A percentile compares a stretch with the other conserved stretches of the same genome.
Conservation (phyloP, 2,113 vertebrate species). For the Sinocyclocheilus maitianheensis region DNA sequence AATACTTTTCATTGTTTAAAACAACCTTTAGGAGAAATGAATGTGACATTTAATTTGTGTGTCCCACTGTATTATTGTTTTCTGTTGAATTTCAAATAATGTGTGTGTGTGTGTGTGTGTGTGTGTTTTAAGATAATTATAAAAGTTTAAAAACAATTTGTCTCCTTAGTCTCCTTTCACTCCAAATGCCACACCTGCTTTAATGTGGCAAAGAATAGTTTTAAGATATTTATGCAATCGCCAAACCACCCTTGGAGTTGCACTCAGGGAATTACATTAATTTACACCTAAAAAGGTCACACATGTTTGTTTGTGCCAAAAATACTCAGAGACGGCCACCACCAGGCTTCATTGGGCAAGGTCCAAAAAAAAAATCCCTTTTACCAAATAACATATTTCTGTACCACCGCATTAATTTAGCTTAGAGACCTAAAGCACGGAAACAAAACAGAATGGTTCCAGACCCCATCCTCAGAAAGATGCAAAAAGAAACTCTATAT, state of each 20-base stretch:
- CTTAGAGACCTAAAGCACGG: neutral
- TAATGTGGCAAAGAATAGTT: neutral
- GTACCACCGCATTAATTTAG: neutral
- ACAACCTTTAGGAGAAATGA: neutral
- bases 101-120: neutral
- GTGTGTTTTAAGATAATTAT: neutral
- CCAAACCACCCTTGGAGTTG: neutral
- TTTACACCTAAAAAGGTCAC: constrained; percentile 2
- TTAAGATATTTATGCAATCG: neutral
- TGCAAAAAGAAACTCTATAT: neutral
- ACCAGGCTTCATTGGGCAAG: neutral
- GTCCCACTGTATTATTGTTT: neutral
- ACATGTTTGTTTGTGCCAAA: neutral
- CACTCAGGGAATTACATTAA: neutral
- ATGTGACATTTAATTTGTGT: neutral
- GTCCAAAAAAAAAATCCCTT: neutral
- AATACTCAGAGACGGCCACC: neutral
- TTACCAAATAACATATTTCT: neutral
- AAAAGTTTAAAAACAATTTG: neutral
- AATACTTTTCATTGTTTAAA: neutral
- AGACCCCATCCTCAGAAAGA: neutral
- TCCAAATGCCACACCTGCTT: neutral
- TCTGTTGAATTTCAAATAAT: neutral
- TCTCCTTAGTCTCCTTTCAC: neutral
- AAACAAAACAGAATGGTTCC: neutral